These are phyloP conservation scores for Ostrea denselamellosa DNA, from an alignment of 1,140 invertebrate genomes.

Conservation along the genomic window DNA sequence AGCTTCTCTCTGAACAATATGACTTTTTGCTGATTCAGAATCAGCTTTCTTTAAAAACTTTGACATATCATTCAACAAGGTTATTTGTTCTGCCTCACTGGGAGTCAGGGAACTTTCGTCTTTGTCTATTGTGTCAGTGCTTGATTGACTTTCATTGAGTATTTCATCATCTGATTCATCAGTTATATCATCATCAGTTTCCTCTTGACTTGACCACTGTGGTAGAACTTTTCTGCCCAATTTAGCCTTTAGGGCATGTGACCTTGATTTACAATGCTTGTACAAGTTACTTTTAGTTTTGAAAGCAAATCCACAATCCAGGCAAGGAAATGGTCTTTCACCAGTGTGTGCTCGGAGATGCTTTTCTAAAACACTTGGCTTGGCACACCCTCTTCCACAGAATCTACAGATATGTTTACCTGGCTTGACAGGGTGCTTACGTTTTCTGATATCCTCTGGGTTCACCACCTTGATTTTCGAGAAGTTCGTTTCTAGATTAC, in stretches of 20 bases:
- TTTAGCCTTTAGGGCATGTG: slow-evolving; percentile 81
- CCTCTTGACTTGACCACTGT: slow-evolving; percentile 30
- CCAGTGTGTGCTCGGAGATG: slow-evolving; percentile 93
- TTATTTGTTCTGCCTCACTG: slow-evolving; percentile 21
- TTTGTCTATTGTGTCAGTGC: slow-evolving; percentile 42
- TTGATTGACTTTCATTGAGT: slow-evolving; percentile 12
- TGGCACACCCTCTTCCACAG: slow-evolving; percentile 92
- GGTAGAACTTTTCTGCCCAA: slow-evolving; percentile 20
- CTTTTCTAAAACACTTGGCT: slow-evolving; percentile 95
- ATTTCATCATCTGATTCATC: slow-evolving; percentile 53
- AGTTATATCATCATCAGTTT: slow-evolving; percentile 48
- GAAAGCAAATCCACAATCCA: slow-evolving; percentile 93
- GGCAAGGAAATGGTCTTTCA: slow-evolving; percentile 93
- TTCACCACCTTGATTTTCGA: slow-evolving; percentile 21
- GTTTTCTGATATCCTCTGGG: slow-evolving; percentile 35
- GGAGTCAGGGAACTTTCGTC: slow-evolving; percentile 27
- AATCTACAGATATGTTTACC: slow-evolving; percentile 89
- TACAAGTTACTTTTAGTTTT: slow-evolving; percentile 96
- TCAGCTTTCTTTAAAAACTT: slow-evolving; percentile 13
- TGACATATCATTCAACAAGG: slow-evolving; percentile 31
- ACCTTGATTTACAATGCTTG: slow-evolving; percentile 91
- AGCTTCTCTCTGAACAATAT: slow-evolving; percentile 48
- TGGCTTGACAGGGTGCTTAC: slow-evolving; percentile 72
- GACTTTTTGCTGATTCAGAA: slow-evolving; percentile 47
- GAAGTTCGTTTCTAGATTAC: not conserved